phyloP scores from a whole-genome alignment of 2,888 invertebrate genomes.

The Orthosia gracilis region DNA sequence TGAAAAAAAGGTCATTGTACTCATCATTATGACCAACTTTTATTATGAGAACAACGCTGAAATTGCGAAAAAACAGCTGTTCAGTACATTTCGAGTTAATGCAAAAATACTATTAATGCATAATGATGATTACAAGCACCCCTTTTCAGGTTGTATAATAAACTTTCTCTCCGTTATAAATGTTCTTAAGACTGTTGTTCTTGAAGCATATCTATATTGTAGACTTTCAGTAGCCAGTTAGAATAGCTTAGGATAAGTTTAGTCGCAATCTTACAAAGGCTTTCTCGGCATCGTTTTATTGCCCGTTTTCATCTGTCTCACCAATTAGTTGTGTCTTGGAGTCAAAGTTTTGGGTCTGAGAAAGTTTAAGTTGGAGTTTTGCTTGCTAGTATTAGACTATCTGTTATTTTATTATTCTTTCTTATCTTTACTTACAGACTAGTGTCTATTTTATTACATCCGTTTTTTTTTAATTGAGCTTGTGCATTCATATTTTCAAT shows the following conservation, averaged over 20 bases:
- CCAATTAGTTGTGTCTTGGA: constrained; percentile 34
- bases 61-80: no score
- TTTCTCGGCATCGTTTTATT: constrained; percentile 41
- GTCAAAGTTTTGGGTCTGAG: constrained; percentile 28
- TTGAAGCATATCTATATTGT: not conserved
- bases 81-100: no score
- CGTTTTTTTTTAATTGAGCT: not conserved
- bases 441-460: not conserved
- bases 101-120: no score
- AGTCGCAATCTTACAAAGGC: constrained; percentile 32
- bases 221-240: constrained; percentile 10
- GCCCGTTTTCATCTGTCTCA: constrained; percentile 35
- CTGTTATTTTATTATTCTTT: constrained; percentile 8
- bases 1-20: no score
- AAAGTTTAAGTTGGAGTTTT: constrained; percentile 19
- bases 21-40: no score
- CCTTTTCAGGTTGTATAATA: no score
- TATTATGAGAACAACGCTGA: no score
- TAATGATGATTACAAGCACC: no score
- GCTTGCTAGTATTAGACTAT: constrained; percentile 15
- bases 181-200: not conserved
- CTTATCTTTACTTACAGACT: not conserved
- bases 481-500: not conserved
- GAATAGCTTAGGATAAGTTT: constrained; percentile 17
- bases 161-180: not conserved